Percentiles rank a stretch among this genome's conserved stretches.
Conservation (phyloP, 2,888 invertebrate genomes). For the Leptinotarsa juncta region DNA sequence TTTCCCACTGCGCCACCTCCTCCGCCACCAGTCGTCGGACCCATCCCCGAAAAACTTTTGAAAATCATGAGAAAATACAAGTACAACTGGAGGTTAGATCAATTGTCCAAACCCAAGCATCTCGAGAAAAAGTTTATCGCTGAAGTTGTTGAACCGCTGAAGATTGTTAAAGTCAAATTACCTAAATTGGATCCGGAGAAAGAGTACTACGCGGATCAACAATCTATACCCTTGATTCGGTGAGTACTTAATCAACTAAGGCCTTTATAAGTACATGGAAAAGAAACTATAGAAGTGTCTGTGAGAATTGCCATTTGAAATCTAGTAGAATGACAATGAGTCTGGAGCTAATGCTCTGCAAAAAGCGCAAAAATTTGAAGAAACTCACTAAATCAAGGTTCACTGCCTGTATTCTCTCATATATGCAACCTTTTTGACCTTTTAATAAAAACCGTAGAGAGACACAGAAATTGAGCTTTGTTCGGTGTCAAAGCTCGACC, state of each 20-base stretch:
- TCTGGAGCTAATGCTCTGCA: too few species aligned
- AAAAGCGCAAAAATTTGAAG: too few species aligned
- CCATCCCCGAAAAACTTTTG: constrained; percentile 44
- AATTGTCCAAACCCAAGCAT: constrained; percentile 42
- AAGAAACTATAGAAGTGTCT: too few species aligned
- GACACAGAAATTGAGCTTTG: too few species aligned
- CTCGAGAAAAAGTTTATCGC: constrained; percentile 16
- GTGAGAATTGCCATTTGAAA: too few species aligned
- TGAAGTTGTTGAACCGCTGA: constrained; percentile 21
- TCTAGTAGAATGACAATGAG: too few species aligned
- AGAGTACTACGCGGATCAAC: constrained; percentile 49
- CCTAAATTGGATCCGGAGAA: constrained; percentile 38
- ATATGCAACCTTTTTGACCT: too few species aligned
- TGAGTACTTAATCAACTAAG: constrained; percentile 28
- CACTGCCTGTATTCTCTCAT: too few species aligned
- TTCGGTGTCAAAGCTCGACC: too few species aligned
- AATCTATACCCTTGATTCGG: constrained; percentile 46
- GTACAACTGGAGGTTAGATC: constrained; percentile 48
- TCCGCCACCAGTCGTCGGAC: constrained; percentile 32
- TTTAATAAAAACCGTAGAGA: too few species aligned
- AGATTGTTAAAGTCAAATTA: constrained; percentile 32
- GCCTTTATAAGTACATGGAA: too few species aligned
- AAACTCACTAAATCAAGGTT: too few species aligned
- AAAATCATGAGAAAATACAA: constrained; percentile 49
- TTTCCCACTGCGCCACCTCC: constrained; percentile 38